phyloP scores from a whole-genome alignment of 2,888 invertebrate genomes.

The Diaperis boleti region DNA sequence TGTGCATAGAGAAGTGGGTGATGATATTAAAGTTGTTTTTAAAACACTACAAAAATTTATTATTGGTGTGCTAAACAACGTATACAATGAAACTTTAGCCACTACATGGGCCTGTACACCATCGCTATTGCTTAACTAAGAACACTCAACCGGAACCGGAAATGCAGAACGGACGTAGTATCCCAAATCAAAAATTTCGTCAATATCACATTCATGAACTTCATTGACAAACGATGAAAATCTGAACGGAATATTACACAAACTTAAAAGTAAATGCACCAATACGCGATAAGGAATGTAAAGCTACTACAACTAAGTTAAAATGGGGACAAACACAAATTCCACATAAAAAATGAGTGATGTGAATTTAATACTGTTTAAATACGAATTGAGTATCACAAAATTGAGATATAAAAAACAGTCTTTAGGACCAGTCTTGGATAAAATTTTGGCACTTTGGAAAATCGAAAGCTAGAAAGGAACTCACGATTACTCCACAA shows the following conservation, averaged over 20 bases:
- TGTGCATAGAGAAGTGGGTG: not conserved
- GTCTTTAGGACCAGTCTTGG: constrained; percentile 50
- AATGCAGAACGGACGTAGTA: constrained; percentile 24
- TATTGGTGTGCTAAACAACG: constrained; percentile 52
- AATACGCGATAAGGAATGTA: constrained; percentile 33
- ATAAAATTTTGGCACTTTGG: constrained; percentile 50
- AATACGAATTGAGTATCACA: constrained; percentile 38
- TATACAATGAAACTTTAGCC: constrained; percentile 54
- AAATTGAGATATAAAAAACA: constrained; percentile 43
- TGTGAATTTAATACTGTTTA: constrained; percentile 32
- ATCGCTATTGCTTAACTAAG: constrained; percentile 38
- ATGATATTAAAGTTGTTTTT: not conserved
- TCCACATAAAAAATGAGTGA: constrained; percentile 26
- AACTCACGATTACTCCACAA: constrained; percentile 18
- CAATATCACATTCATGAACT: constrained; percentile 48
- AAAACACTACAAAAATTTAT: constrained; percentile 54
- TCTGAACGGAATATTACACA: constrained; percentile 33
- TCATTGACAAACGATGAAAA: constrained; percentile 3
- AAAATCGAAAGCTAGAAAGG: constrained; percentile 24
- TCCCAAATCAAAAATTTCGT: constrained; percentile 27
- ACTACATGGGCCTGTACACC: constrained; percentile 43
- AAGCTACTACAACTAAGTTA: constrained; percentile 31
- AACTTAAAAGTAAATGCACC: constrained; percentile 19
- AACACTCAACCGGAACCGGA: constrained; percentile 22
- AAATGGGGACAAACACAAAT: constrained; percentile 20